Evolutionary conservation across 2,113 vertebrate genomes (phyloP).

Genomic region (Bungarus multicinctus): DNA sequence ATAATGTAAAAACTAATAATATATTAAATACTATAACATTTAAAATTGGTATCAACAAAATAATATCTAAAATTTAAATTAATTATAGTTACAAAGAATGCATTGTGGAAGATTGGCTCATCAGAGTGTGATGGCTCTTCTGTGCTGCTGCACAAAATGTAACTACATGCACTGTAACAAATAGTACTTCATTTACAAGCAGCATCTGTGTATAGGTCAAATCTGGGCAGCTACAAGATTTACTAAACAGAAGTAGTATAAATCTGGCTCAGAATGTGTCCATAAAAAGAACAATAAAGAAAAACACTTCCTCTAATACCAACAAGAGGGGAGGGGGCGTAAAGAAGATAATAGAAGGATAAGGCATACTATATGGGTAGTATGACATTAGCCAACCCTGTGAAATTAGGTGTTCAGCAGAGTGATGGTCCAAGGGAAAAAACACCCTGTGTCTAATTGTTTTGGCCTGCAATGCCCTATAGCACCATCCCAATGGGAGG

Average conservation of each 20-base stretch:
- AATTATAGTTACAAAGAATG: not conserved
- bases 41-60: not conserved
- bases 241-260: not conserved
- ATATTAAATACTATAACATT: not conserved
- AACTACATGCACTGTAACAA: not conserved
- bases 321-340: not conserved
- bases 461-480: not conserved
- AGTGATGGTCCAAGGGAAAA: not conserved
- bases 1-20: not conserved
- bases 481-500: not conserved
- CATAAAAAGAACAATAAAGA: not conserved
- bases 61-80: not conserved
- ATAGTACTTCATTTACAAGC: not conserved
- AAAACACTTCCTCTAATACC: not conserved
- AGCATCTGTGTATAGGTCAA: not conserved
- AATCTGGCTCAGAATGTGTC: not conserved
- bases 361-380: not conserved
- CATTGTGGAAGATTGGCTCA: not conserved
- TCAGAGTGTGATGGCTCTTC: not conserved
- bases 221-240: not conserved
- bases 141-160: not conserved
- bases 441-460: not conserved
- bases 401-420: not conserved
- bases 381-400: not conserved
- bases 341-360: not conserved